Evolutionary conservation across 2,113 vertebrate species (phyloP).

Genomic region (Candoia aspera): DNA sequence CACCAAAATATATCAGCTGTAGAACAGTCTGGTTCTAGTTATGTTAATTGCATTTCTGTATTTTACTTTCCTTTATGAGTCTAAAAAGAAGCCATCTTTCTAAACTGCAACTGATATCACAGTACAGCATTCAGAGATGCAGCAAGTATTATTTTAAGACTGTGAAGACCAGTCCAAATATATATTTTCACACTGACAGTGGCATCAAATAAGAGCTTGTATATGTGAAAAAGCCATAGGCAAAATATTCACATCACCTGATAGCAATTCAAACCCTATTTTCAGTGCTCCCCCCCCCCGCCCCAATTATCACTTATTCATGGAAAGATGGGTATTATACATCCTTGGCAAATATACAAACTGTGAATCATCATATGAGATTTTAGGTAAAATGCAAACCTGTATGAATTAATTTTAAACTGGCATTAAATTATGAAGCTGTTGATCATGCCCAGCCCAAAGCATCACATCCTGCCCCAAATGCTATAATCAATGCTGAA

Average conservation of each 20-base stretch:
- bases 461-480: background rate
- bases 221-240: background rate
- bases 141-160: background rate
- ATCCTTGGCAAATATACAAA: background rate
- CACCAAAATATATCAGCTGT: slow-evolving; percentile 33
- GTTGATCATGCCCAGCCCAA: background rate
- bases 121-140: background rate
- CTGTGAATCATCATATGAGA: background rate
- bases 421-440: background rate
- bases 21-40: background rate
- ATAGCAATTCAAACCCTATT: background rate
- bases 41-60: background rate
- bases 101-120: background rate
- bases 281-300: background rate
- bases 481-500: background rate
- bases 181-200: background rate
- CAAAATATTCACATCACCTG: background rate
- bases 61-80: background rate
- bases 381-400: background rate
- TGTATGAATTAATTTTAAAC: background rate
- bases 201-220: background rate
- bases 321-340: background rate
- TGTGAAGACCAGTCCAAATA: background rate
- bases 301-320: background rate
- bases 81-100: background rate